phyloP scores from a whole-genome alignment of 2,888 invertebrate species.

The Mechanitis messenoides region DNA sequence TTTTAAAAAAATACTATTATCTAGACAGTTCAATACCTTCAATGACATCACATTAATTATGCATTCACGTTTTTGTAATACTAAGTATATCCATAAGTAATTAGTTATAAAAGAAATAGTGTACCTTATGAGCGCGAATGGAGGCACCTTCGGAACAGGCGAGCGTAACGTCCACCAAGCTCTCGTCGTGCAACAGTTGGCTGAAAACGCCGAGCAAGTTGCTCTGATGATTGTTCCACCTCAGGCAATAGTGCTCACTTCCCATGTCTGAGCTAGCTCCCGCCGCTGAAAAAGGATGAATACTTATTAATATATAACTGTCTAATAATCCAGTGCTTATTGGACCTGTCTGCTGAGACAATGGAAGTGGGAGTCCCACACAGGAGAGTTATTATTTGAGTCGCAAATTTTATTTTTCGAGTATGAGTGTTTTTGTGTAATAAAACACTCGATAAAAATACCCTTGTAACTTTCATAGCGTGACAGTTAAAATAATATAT shows the following conservation, averaged over 20 bases:
- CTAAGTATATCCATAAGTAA: background rate
- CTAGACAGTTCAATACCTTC: too few relatives aligned
- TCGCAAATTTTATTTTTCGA: too few relatives aligned
- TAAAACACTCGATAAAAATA: too few relatives aligned
- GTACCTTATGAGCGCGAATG: slow-evolving; percentile 92
- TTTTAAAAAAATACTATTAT: too few relatives aligned
- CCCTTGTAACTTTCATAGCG: too few relatives aligned
- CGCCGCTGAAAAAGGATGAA: slow-evolving; percentile 72
- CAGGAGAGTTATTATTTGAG: too few relatives aligned
- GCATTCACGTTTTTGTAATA: too few relatives aligned
- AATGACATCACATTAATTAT: too few relatives aligned
- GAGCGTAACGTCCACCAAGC: slow-evolving; percentile 96
- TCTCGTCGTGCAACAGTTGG: slow-evolving; percentile 96
- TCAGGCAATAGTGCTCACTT: slow-evolving; percentile 99
- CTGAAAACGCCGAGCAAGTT: slow-evolving; percentile 98
- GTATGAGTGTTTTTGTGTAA: too few relatives aligned
- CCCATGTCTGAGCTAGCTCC: slow-evolving; percentile 96
- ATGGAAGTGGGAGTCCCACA: too few relatives aligned
- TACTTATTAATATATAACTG: background rate
- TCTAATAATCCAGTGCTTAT: too few relatives aligned
- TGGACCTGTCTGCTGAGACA: too few relatives aligned
- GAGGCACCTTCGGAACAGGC: slow-evolving; percentile 97
- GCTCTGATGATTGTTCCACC: slow-evolving; percentile 99
- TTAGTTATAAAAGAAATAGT: slow-evolving; percentile 8
- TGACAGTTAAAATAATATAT: background rate